Evolutionary conservation across 2,888 invertebrate genomes (phyloP).

Genomic region (Heliconius cydno): DNA sequence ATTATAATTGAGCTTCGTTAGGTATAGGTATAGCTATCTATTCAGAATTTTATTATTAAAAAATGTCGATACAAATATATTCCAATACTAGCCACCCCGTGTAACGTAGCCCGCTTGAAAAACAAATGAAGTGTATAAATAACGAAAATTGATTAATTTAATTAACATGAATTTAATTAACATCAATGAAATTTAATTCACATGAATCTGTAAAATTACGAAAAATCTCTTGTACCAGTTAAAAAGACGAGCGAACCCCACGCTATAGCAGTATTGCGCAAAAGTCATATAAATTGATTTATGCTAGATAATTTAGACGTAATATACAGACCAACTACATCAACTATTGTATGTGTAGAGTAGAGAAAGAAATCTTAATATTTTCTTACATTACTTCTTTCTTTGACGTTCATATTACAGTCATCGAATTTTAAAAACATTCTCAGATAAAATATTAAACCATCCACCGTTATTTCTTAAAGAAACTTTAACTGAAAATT

Average conservation of each 20-base stretch:
- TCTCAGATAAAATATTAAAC: slow-evolving; percentile 17
- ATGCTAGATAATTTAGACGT: not conserved
- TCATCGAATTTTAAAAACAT: slow-evolving; percentile 14
- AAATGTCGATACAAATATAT: slow-evolving; percentile 5
- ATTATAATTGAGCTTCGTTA: slow-evolving; percentile 1
- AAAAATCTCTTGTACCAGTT: not conserved
- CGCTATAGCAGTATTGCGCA: too few relatives aligned
- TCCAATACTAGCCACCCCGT: not conserved
- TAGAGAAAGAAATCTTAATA: slow-evolving; percentile 14
- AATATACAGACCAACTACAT: not conserved
- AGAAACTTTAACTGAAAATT: slow-evolving; percentile 27
- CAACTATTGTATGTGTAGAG: not conserved
- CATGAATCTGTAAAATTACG: not conserved
- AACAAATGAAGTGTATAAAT: too few relatives aligned
- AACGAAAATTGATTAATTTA: too few relatives aligned
- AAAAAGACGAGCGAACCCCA: too few relatives aligned
- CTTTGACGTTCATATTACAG: not conserved
- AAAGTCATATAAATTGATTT: not conserved
- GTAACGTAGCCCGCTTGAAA: too few relatives aligned
- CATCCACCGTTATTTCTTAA: slow-evolving; percentile 15
- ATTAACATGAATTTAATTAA: too few relatives aligned
- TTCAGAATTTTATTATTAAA: not conserved
- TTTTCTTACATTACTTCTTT: slow-evolving; percentile 1
- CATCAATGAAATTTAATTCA: not conserved
- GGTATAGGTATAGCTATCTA: not conserved